phyloP scores from a whole-genome alignment of 2,888 invertebrate species.

The Cyrtodaria siliqua region DNA sequence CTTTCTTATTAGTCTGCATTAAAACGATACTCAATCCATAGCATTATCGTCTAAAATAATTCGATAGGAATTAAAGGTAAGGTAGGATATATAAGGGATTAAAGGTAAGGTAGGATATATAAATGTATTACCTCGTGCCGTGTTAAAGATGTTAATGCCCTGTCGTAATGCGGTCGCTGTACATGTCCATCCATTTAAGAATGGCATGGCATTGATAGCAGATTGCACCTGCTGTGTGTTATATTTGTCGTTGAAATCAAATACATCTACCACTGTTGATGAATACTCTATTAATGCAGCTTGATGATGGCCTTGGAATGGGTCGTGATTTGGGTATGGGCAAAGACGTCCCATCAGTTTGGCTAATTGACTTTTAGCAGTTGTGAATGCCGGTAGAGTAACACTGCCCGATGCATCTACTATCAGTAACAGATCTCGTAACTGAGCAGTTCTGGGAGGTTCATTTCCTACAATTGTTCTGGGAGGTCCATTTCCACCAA shows the following conservation, averaged over 20 bases:
- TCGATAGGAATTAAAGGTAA: too few relatives aligned
- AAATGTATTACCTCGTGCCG: too few relatives aligned
- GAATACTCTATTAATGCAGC: too few relatives aligned
- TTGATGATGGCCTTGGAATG: conserved; percentile 1
- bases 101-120: too few relatives aligned
- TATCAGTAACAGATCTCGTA: conserved; percentile 8
- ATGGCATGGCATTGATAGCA: conserved; percentile 4
- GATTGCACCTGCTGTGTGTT: conserved; percentile 1
- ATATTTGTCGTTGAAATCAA: conserved; percentile 24
- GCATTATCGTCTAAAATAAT: too few relatives aligned
- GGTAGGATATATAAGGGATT: too few relatives aligned
- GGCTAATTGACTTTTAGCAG: not conserved
- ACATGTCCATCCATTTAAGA: conserved; percentile 4
- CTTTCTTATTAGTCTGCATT: too few relatives aligned
- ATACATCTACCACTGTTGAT: not conserved
- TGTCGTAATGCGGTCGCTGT: conserved; percentile 21
- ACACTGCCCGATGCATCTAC: conserved; percentile 18
- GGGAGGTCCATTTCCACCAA: too few relatives aligned
- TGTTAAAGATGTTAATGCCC: not conserved
- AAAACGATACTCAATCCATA: too few relatives aligned
- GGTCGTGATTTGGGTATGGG: conserved; percentile 3
- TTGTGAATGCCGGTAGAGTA: not conserved
- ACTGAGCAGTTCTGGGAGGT: not conserved
- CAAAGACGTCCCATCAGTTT: conserved; percentile 6
- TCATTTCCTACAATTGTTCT: too few relatives aligned